Evolutionary conservation across 2,113 vertebrate genomes (phyloP), one percentile per base, ranked within the genome.

Genomic region (Gymnocephalus cernua): DNA sequence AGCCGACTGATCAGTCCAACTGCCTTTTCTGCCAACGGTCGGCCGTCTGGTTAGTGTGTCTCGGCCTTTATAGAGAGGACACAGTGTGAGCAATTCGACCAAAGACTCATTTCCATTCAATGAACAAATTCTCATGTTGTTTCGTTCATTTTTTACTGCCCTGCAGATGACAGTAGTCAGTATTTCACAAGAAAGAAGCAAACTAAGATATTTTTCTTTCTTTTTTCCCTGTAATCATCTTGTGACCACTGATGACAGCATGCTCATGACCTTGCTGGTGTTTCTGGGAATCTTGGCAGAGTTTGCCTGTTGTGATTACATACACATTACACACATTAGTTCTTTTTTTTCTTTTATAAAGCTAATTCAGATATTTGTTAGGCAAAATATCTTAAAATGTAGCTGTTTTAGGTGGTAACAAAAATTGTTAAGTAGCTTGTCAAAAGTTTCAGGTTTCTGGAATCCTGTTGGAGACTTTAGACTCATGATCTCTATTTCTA

Each of bases 161-260:
- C 14, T 23, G 65, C 2, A 47, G 16, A 32, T 7, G 18, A 12
- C 1, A 61, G 27, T 5, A 12, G 59, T n/a, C 13, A 32, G 27
- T 4, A 29, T 48, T 21, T 61, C 13, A 16, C 25, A 23, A 14
- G 41, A 27, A 27, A n/a, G 14, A 25, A 48, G 47, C 15, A 32
- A 61, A 41, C 23, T 47, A 14, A 50, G 9, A 12, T 54, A 10
- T 35, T n/a, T n/a, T n/a, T n/a, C n/a, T n/a, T 32, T 13, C 3
- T 16, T 18, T 23, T 9, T 14, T 50, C 41, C 18, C 21, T 72
- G 25, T 64, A 47, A 38, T 70, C 47, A 44, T 71, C 23, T 45
- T n/a, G 32, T 72, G 35, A 56, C 12, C 50, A n/a, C 74, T 8
- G 74, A 58, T 27, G 74, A 58, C 53, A 18, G 51, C 2, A 25